Evolutionary conservation across 1,140 invertebrate genomes (phyloP), one percentile per base, ranked within the genome.

Genomic region (Pseudomyrmex pallidus): DNA sequence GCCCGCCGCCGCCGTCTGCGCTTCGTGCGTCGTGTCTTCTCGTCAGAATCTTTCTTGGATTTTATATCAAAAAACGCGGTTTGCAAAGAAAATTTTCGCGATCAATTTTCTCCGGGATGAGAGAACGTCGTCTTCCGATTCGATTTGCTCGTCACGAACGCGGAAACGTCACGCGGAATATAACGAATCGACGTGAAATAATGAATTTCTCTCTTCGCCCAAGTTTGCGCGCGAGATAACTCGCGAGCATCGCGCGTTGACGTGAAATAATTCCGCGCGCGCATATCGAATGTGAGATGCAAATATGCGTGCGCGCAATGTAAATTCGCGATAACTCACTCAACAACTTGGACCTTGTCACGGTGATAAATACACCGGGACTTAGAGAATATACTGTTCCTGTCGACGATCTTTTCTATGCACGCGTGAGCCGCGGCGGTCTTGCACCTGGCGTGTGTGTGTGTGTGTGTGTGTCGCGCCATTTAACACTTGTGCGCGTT

Each of bases 321-420:
- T 48, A 70, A 80, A 80, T 80, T 70, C 20, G 66, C 54, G 46
- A 80, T 80, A 80, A 80, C 54, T 80, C 76, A 80, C 22, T 72
- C 44, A 15, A 15, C 46, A 35, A 35, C 0, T 35, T 35, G 52
- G 54, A 78, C 20, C 76, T 56, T 66, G 76, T 70, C 64, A 70
- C 46, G 22, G 70, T 80, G 76, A 80, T 80, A 72, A 80, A 80
- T 80, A 35, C 46, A 44, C 3, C 54, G 76, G 12, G 64, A 70
- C 76, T 70, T 80, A 70, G 76, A 80, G 76, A 72, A 35, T 61
- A 72, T 72, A 59, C 66, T 35, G 54, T 72, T 80, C 54, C 46
- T 46, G 76, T 72, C 76, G 66, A 80, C 66, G 56, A 80, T 72
- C 66, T 80, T 80, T 80, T 80, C 76, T 80, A 72, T 80, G 44